Evolutionary conservation across 2,888 invertebrate genomes (phyloP), one percentile per base, ranked within the genome.

Genomic region (Xestobium rufovillosum): DNA sequence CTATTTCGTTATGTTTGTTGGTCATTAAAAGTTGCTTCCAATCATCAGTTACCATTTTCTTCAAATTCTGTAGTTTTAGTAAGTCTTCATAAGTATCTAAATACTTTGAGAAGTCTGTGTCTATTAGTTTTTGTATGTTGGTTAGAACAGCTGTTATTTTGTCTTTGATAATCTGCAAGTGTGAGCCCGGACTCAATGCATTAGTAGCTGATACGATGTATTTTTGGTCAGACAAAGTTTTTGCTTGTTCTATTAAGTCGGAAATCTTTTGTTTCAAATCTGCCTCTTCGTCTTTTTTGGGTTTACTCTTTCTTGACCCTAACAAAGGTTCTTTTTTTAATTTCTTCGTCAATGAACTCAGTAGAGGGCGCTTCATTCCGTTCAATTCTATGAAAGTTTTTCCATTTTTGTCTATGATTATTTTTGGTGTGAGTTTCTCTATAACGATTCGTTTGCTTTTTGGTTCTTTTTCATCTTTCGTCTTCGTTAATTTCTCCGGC

Each of bases 361-460:
- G 41, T 6, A 60, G 23, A 3, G 59, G 59, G 14, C 57, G 38
- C 17, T 59, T 61, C 11, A 44, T 46, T 3, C 59, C 60, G 31
- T 58, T 49, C 27, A 59, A 45, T 42, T 60, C 60, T 38, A 58
- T 43, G 31, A 60, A 59, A 3, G 59, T 53, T 13, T 47, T 34
- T 1, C 60, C 60, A 12, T 59, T 53, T 13, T 59, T 57, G 19
- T 61, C 58, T 8, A 61, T 49, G 15, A 60, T 54, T 3, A 59
- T 28, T 39, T 55, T 58, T 1, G 61, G 57, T 26, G 52, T 49
- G 2, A 62, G 17, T 43, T 55, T 54, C 34, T 56, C 50, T 2
- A 62, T 41, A 2, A 53, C 39, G 4, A 57, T 41, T 30, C 42
- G 43, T n/a, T 36, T 41, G 15, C 46, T 49, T 9, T 30, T 37